phyloP scores from a whole-genome alignment of 1,140 invertebrate species.

The Saccostrea glomerata region DNA sequence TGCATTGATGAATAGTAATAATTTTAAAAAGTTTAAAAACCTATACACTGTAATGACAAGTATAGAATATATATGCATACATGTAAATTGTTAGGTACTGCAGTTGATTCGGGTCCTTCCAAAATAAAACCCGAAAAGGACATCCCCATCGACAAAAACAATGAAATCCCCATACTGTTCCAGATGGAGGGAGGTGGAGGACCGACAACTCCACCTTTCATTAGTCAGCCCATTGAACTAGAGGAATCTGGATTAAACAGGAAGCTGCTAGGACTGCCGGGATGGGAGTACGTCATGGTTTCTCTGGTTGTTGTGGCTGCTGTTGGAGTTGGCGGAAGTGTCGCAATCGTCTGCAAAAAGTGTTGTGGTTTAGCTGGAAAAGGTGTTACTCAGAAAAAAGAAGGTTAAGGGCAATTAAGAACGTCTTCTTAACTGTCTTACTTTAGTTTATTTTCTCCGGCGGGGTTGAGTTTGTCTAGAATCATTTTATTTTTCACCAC shows the following conservation, averaged over 20 bases:
- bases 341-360: conserved; percentile 12
- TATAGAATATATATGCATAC: too few species aligned
- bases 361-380: neutral
- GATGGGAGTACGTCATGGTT: neutral
- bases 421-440: too few species aligned
- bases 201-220: neutral
- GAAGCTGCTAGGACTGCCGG: neutral
- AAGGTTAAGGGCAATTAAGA: too few species aligned
- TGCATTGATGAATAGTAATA: too few species aligned
- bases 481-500: too few species aligned
- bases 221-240: neutral
- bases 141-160: neutral
- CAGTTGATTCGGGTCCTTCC: neutral
- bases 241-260: neutral
- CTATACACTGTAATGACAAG: too few species aligned
- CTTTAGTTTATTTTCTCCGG: too few species aligned
- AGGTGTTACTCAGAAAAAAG: too few species aligned
- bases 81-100: too few species aligned
- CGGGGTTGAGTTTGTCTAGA: too few species aligned
- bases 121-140: neutral
- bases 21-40: too few species aligned
- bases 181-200: neutral
- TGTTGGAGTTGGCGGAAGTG: neutral
- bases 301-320: neutral
- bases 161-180: neutral